Conservation (phyloP, 2,888 invertebrate species). For the Eilema sororculum region DNA sequence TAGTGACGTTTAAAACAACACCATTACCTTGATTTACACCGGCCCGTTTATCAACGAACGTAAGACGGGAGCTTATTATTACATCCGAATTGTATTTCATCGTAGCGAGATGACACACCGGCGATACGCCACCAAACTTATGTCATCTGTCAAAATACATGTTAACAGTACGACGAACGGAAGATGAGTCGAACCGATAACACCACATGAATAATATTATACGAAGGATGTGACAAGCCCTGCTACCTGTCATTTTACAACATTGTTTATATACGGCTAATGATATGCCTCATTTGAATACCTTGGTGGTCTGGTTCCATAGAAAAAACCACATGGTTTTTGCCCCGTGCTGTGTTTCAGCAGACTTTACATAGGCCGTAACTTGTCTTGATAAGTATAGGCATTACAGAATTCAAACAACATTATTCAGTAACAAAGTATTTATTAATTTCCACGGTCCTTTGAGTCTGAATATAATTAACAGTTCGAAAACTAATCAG, state of each 20-base stretch:
- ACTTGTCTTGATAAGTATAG: constrained; percentile 25
- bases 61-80: constrained; percentile 86
- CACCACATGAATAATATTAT: constrained; percentile 72
- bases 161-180: constrained; percentile 78
- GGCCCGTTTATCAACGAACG: constrained; percentile 74
- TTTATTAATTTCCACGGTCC: constrained; percentile 47
- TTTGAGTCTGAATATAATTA: constrained; percentile 61
- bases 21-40: constrained; percentile 78
- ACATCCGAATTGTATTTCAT: constrained; percentile 83
- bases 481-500: constrained; percentile 74
- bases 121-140: constrained; percentile 83
- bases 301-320: constrained; percentile 79
- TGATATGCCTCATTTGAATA: constrained; percentile 83
- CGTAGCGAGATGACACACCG: constrained; percentile 75
- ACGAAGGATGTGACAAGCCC: constrained; percentile 74
- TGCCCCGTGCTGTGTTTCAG: constrained; percentile 43
- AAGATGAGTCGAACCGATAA: constrained; percentile 69
- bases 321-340: constrained; percentile 67
- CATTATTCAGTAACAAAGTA: constrained; percentile 29
- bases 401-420: constrained; percentile 25
- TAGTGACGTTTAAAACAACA: constrained; percentile 34
- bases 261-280: constrained; percentile 82
- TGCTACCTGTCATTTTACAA: constrained; percentile 83
- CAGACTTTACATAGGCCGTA: constrained; percentile 27
- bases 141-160: constrained; percentile 87